These are phyloP conservation scores for Nesoenas mayeri DNA, from an alignment of 2,113 vertebrate genomes.

Conservation along the genomic window DNA sequence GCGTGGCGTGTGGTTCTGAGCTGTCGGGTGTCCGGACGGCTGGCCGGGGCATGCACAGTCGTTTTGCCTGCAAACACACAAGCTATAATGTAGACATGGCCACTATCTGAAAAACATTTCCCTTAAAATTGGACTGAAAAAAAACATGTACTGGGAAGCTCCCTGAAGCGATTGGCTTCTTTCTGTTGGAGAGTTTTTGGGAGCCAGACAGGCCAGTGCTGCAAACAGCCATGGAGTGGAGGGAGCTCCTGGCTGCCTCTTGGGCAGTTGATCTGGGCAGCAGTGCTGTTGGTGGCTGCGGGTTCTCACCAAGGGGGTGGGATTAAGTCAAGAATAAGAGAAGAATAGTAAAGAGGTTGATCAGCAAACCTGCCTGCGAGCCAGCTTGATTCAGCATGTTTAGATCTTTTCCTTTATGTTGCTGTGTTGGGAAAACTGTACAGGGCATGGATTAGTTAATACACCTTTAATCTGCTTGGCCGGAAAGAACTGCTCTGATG, in stretches of 20 bases:
- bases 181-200: not conserved
- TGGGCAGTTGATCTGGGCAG: not conserved
- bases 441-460: not conserved
- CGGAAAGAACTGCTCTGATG: not conserved
- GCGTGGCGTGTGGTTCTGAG: not conserved
- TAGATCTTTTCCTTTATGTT: not conserved
- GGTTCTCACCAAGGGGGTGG: not conserved
- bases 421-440: not conserved
- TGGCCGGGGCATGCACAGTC: not conserved
- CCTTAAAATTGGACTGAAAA: not conserved
- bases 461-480: slow-evolving; percentile 13
- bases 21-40: accelerated
- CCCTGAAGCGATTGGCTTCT: not conserved
- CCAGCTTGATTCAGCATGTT: not conserved
- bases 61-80: not conserved
- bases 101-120: not conserved
- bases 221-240: not conserved
- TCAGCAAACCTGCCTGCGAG: not conserved
- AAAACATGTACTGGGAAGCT: not conserved
- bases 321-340: not conserved
- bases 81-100: not conserved
- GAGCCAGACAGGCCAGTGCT: not conserved
- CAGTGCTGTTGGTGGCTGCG: not conserved
- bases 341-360: not conserved
- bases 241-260: not conserved